Percentiles rank a stretch among this genome's conserved stretches.
These are phyloP conservation scores for Peromyscus melanophrys DNA, from an alignment of 2,797 vertebrate genomes.

Conservation along the genomic window DNA sequence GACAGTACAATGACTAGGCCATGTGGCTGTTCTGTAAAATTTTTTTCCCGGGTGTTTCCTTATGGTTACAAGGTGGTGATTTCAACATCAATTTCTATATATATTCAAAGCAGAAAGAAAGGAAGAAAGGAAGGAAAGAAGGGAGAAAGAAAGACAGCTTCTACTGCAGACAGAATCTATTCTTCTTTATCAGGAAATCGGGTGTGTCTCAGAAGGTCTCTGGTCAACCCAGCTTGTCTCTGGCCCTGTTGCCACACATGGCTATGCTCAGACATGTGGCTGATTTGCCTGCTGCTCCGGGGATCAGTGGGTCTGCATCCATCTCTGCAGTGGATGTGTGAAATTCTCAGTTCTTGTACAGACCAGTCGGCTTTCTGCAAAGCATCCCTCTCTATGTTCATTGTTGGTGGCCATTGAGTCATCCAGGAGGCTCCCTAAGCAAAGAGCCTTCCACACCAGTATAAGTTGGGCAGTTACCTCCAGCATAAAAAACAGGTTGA, in stretches of 20 bases:
- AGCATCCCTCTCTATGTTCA: background rate
- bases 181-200: background rate
- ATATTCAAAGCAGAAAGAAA: background rate
- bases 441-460: background rate
- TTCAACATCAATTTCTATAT: background rate
- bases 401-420: background rate
- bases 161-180: background rate
- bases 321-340: background rate
- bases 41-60: background rate
- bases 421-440: background rate
- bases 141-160: background rate
- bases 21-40: background rate
- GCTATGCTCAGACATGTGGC: background rate
- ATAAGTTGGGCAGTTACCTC: background rate
- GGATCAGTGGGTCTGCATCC: background rate
- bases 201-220: background rate
- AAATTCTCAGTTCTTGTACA: background rate
- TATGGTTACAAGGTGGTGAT: background rate
- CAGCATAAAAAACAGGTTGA: background rate
- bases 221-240: too few relatives aligned
- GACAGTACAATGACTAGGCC: background rate
- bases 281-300: background rate
- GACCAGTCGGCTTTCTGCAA: background rate
- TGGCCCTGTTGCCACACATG: accelerated
- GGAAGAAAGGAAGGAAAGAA: background rate